phyloP scores from a whole-genome alignment of 1,140 invertebrate species.

The Oedothorax gibbosus region DNA sequence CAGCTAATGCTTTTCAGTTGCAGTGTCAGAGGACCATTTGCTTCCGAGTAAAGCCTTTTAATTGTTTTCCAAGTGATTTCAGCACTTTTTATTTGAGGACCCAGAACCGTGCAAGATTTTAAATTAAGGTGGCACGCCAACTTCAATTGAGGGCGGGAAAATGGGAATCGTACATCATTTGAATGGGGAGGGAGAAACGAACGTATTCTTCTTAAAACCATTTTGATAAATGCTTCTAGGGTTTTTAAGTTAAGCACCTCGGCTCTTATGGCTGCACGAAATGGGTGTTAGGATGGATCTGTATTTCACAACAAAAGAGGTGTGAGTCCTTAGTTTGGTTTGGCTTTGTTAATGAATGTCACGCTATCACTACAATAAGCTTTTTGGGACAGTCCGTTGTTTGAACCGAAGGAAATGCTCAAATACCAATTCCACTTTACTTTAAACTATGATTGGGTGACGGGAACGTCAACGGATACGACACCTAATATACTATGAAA shows the following conservation, averaged over 20 bases:
- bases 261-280: not conserved
- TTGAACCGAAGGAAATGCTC: no score
- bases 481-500: no score
- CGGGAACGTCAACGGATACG: no score
- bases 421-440: no score
- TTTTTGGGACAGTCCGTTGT: no score
- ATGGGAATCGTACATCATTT: not conserved
- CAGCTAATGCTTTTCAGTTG: not conserved
- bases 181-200: not conserved
- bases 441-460: no score
- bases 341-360: no score
- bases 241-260: not conserved
- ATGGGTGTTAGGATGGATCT: no score
- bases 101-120: not conserved
- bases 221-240: not conserved
- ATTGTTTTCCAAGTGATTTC: constrained; percentile 13
- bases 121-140: not conserved
- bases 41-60: not conserved
- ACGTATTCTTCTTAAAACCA: not conserved
- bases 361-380: no score
- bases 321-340: no score
- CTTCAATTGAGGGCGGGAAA: not conserved
- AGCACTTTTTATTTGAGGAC: not conserved
- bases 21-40: no score
- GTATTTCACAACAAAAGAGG: no score